Conservation (phyloP, 2,113 vertebrate species). For the Picathartes gymnocephalus region DNA sequence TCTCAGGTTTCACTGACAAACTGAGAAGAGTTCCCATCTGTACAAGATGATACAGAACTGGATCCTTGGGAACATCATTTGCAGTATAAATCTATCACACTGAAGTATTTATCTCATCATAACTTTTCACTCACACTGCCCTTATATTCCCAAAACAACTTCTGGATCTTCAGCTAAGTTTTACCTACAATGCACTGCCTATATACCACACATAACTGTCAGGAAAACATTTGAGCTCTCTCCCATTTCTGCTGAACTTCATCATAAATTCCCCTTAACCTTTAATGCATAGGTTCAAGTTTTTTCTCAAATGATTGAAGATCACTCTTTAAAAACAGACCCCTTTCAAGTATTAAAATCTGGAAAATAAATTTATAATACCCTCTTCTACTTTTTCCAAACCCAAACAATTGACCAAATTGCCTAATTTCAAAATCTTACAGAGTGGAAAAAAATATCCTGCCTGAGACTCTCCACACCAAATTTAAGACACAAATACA, state of each 20-base stretch:
- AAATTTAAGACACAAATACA: background rate
- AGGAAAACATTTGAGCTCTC: background rate
- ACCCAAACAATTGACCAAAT: background rate
- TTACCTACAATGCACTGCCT: background rate
- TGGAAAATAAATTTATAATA: background rate
- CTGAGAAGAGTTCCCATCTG: background rate
- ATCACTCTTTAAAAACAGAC: background rate
- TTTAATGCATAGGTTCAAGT: background rate
- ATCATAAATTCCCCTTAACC: background rate
- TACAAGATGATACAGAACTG: background rate
- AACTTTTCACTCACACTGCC: background rate
- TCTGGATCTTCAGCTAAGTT: background rate
- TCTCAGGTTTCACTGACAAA: background rate
- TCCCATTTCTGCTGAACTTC: background rate
- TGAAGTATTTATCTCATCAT: background rate
- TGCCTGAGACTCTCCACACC: background rate
- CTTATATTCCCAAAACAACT: background rate
- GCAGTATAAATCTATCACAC: background rate
- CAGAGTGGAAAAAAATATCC: background rate
- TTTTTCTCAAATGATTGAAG: background rate
- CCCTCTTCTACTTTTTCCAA: background rate
- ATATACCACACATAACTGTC: background rate
- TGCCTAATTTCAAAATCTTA: conserved; percentile 1
- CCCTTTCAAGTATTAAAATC: background rate
- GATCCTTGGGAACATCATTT: background rate